Evolutionary conservation across 2,888 invertebrate genomes (phyloP).

Genomic region (Ophraella communa): DNA sequence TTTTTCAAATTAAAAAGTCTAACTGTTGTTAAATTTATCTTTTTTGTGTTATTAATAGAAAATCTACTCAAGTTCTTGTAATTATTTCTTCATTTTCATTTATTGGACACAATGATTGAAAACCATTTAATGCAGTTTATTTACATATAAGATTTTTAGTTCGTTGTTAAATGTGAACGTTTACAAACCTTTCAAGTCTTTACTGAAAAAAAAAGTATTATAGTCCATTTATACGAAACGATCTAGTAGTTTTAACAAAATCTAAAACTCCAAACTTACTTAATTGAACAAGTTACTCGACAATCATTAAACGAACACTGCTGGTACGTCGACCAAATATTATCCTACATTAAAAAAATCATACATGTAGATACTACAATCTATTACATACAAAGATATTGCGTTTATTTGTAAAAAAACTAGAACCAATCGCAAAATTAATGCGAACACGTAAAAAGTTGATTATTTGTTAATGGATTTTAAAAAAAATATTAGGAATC

Average conservation of each 20-base stretch:
- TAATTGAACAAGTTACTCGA: background rate
- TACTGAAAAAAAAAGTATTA: background rate
- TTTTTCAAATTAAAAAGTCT: too few relatives aligned
- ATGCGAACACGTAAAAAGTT: background rate
- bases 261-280: background rate
- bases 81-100: too few relatives aligned
- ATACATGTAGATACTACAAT: background rate
- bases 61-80: too few relatives aligned
- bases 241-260: background rate
- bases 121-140: too few relatives aligned
- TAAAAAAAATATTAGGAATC: too few relatives aligned
- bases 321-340: background rate
- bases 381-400: constrained; percentile 6
- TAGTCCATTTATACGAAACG: background rate
- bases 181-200: background rate
- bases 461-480: too few relatives aligned
- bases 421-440: background rate
- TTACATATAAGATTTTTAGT: too few relatives aligned
- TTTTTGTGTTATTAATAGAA: too few relatives aligned
- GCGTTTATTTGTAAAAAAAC: background rate
- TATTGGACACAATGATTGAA: too few relatives aligned
- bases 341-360: background rate
- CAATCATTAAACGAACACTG: background rate
- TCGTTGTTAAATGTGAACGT: too few relatives aligned
- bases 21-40: too few relatives aligned